Conservation (phyloP, 2,797 vertebrate genomes). For the Gadopsis bispinosus region DNA sequence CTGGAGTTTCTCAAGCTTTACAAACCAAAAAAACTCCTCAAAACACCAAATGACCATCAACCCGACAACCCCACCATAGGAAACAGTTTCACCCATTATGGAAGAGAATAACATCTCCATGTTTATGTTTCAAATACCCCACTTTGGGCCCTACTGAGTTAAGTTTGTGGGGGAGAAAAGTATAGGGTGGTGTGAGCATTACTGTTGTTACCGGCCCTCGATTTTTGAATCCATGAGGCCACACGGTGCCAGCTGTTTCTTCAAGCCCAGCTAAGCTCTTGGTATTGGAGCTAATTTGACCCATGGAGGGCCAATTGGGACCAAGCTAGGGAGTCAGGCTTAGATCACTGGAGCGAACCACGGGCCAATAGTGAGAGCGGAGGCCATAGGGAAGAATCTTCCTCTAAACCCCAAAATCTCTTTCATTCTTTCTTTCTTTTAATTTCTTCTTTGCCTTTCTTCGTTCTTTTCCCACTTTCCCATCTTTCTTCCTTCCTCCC, state of each 20-base stretch:
- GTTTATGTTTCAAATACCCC: slow-evolving; percentile 72
- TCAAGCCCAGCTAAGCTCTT: slow-evolving; percentile 82
- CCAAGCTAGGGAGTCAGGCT: slow-evolving; percentile 75
- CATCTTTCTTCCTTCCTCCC: neutral
- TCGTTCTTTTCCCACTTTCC: neutral
- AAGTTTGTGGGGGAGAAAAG: slow-evolving; percentile 77
- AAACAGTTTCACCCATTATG: slow-evolving; percentile 50
- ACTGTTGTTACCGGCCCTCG: slow-evolving; percentile 55
- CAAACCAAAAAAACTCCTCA: slow-evolving; percentile 14
- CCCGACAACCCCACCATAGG: slow-evolving; percentile 33
- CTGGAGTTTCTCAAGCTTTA: slow-evolving; percentile 13
- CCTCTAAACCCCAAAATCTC: slow-evolving; percentile 37
- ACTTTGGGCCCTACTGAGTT: slow-evolving; percentile 50
- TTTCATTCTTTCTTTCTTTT: neutral
- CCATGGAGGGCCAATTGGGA: slow-evolving; percentile 74
- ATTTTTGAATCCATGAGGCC: slow-evolving; percentile 74
- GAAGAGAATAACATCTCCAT: slow-evolving; percentile 62
- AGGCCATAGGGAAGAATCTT: slow-evolving; percentile 46
- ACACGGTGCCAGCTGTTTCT: slow-evolving; percentile 81
- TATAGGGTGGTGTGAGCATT: slow-evolving; percentile 34
- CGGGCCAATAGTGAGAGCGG: slow-evolving; percentile 50
- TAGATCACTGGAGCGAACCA: slow-evolving; percentile 78
- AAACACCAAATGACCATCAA: slow-evolving; percentile 17
- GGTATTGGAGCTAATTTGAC: slow-evolving; percentile 86
- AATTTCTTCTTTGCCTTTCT: neutral